A percentile compares a stretch with the other conserved stretches of the same genome.
Evolutionary conservation across 64 coral and sea anemone species (phyloP).

Genomic region (Montipora capricornis): DNA sequence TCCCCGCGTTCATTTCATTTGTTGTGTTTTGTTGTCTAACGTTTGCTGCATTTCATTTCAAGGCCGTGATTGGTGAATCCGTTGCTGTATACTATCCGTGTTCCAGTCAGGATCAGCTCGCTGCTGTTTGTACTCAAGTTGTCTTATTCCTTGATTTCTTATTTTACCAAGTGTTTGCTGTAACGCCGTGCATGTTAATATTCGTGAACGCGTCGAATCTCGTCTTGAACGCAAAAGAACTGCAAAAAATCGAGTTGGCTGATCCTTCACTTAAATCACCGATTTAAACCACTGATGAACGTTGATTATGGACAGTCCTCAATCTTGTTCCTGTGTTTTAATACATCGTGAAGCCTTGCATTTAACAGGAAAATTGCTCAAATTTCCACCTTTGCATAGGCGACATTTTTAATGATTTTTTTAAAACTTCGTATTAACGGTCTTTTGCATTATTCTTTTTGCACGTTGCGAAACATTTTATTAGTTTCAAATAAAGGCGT

Average conservation of each 20-base stretch:
- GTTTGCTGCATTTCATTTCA: conserved; percentile 44
- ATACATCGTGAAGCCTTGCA: too few relatives aligned
- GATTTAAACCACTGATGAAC: background rate
- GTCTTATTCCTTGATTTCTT: background rate
- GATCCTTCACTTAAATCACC: background rate
- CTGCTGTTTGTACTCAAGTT: conserved; percentile 11
- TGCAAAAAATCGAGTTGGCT: background rate
- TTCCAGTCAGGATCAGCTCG: background rate
- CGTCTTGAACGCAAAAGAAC: background rate
- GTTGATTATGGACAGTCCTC: background rate
- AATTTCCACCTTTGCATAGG: background rate
- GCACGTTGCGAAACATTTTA: background rate
- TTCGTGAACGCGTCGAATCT: background rate
- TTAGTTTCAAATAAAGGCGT: conserved; percentile 35
- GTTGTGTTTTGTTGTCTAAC: conserved; percentile 10
- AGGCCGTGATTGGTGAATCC: conserved; percentile 52
- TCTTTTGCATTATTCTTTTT: background rate
- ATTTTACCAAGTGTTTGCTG: background rate
- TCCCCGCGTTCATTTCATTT: background rate
- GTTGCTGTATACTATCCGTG: background rate
- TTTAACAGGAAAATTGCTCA: too few relatives aligned
- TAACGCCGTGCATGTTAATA: background rate
- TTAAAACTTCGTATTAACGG: background rate
- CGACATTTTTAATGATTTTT: background rate
- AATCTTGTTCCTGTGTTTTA: background rate